Base-by-base conservation (phyloP, 2,113 vertebrate species). In the Hepsetus odoe region DNA sequence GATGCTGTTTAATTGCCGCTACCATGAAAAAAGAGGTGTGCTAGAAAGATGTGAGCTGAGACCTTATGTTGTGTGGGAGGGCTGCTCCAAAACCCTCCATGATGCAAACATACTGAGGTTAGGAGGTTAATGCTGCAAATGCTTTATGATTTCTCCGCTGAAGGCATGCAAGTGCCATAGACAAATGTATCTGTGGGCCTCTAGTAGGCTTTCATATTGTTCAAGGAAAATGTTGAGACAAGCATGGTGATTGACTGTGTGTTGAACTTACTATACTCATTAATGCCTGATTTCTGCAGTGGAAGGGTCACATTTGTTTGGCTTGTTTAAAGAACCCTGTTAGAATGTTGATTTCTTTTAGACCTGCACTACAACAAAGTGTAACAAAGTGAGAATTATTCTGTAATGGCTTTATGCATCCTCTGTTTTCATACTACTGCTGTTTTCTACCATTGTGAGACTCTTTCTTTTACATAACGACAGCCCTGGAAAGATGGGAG, bases 51-150 rank as follows among this genome's bases (percentile, higher is more conserved):
- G 80, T 70, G 53, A 62, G 69, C 56, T 35, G 33, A 76, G 67
- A 81, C 53, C 73, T 71, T 76, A 22, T 75, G 79, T 53, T 81
- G 83, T 81, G 79, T 81, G 76, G 79, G 83, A 76, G 67, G 67
- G 51, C 28, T 81, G 56, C 62, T 81, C 66, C 64, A 46, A 58
- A 77, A 69, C 44, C 65, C 59, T 69, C 59, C 62, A 72, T 79
- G 76, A 69, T 79, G 79, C 61, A 70, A 74, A 79, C 55, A 74
- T 66, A 51, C 58, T 13, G 42, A 79, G 80, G 80, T 84, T 76
- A 79, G 44, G 56, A 82, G 76, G 76, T 84, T 84, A 82, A 77
- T 84, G 79, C 77, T 53, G 56, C 49, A 42, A 83, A 82, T 74
- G 68, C 80, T 75, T 76, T 71, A 59, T 69, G 53, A 65, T 65